These are phyloP conservation scores for Dendrocincla fuliginosa DNA, from an alignment of 2,797 vertebrate genomes.

Conservation along the genomic window DNA sequence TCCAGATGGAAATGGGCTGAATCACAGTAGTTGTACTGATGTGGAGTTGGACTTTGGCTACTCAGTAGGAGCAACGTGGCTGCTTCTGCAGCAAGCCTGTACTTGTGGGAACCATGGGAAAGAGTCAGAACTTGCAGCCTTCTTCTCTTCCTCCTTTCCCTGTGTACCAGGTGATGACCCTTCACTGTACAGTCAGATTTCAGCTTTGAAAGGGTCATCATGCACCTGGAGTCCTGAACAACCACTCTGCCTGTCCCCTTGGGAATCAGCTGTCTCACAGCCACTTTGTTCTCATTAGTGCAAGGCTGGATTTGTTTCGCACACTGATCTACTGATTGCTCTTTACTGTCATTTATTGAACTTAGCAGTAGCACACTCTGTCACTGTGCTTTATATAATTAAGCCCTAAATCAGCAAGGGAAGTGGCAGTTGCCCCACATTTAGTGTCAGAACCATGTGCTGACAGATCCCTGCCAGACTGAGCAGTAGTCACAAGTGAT, in stretches of 20 bases:
- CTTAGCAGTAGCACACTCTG: fast-evolving
- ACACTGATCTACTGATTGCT: neutral
- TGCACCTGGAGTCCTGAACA: neutral
- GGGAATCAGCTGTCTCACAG: neutral
- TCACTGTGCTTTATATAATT: neutral
- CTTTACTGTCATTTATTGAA: neutral
- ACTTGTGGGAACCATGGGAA: neutral
- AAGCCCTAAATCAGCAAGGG: neutral
- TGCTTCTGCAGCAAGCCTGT: neutral
- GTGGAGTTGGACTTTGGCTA: neutral
- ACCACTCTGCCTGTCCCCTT: neutral
- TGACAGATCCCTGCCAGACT: neutral
- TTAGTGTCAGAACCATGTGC: neutral
- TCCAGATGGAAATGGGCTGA: neutral
- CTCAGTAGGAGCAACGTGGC: neutral
- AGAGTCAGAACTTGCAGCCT: neutral
- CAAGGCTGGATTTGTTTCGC: neutral
- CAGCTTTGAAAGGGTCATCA: fast-evolving
- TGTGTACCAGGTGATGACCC: fast-evolving
- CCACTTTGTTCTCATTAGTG: neutral
- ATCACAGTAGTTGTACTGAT: neutral
- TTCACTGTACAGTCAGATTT: neutral
- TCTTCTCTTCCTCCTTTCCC: neutral
- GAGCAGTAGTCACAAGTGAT: neutral
- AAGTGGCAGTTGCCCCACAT: neutral